Percentiles rank a stretch among this genome's conserved stretches.
Conservation (phyloP, 2,113 vertebrate genomes). For the Clarias gariepinus region DNA sequence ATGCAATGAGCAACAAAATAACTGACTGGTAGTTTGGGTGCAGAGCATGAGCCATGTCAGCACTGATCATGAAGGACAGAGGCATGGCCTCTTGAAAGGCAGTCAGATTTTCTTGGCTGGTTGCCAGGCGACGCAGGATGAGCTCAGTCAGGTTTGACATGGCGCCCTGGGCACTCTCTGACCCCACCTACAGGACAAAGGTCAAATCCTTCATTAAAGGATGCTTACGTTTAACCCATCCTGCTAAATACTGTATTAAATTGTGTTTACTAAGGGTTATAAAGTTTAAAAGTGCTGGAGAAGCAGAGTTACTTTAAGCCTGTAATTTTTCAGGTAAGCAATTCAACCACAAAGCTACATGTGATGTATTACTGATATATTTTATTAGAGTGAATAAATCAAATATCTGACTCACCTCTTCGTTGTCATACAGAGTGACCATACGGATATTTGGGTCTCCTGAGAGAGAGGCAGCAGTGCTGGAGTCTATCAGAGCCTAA, state of each 20-base stretch:
- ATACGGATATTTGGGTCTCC: conserved; percentile 86
- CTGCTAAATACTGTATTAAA: neutral
- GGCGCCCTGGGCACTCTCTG: conserved; percentile 90
- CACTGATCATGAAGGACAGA: conserved; percentile 95
- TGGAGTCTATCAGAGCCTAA: conserved; percentile 87
- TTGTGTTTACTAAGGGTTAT: neutral
- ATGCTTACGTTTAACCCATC: neutral
- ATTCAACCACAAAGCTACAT: neutral
- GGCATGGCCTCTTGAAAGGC: conserved; percentile 92
- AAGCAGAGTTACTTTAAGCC: neutral
- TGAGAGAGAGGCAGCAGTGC: conserved; percentile 73
- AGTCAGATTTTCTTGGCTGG: conserved; percentile 76
- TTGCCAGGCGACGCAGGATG: conserved; percentile 85
- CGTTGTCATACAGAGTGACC: conserved; percentile 91
- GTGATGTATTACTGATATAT: neutral
- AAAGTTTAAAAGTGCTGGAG: neutral
- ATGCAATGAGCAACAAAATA: conserved; percentile 7
- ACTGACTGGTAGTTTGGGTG: conserved; percentile 97
- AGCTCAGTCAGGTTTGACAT: conserved; percentile 91
- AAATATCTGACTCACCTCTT: conserved; percentile 79
- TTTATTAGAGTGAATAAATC: neutral
- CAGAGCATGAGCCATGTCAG: conserved; percentile 94
- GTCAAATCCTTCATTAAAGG: neutral
- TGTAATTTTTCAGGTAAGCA: neutral
- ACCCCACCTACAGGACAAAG: conserved; percentile 82